Base-by-base conservation (phyloP, 2,113 vertebrate genomes). In the Sialia sialis region DNA sequence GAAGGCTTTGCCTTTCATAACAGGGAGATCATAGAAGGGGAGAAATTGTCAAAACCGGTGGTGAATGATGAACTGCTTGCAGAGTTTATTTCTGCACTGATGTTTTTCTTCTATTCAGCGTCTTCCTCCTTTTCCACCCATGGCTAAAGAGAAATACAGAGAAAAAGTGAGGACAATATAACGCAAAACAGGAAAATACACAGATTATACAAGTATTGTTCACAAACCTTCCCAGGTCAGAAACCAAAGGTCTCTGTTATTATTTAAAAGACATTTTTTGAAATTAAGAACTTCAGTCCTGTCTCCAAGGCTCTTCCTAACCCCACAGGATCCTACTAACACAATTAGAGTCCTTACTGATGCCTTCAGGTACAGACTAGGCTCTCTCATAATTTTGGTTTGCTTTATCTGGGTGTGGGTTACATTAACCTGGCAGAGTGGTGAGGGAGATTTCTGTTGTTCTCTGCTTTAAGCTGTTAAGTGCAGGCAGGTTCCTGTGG, bases 41-140 rank as follows among this genome's bases (percentile, higher is more conserved):
- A 84, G 54, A 56, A 84, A 26, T 1, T 79, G 34, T 21, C 34
- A 39, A 38, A 30, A 15, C 9, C 5, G 1, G 21, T 39, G n/a
- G 29, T 43, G 41, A 77, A 55, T 43, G 51, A 52, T 22, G 27
- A 87, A 17, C 8, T 4, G 12, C 22, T 70, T 77, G 38, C 16
- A 70, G 87, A 30, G 43, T 5, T 76, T 62, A 9, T 9, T 76
- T 68, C 19, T 0, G 1, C 55, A 51, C 9, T 6, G 9, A 16
- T 14, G 43, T 9, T 95, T 56, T 66, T 55, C 80, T 88, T 80
- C 60, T 38, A 0, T 60, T 95, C 72, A 96, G 56, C 0, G 64
- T 30, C 20, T 95, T 84, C 94, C 90, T 90, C 95, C 94, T 88
- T 96, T 96, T 51, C 94, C 94, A 13, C 92, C 96, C 93, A 49